phyloP scores from a whole-genome alignment of 2,888 invertebrate species.

The Drosophila tripunctata region DNA sequence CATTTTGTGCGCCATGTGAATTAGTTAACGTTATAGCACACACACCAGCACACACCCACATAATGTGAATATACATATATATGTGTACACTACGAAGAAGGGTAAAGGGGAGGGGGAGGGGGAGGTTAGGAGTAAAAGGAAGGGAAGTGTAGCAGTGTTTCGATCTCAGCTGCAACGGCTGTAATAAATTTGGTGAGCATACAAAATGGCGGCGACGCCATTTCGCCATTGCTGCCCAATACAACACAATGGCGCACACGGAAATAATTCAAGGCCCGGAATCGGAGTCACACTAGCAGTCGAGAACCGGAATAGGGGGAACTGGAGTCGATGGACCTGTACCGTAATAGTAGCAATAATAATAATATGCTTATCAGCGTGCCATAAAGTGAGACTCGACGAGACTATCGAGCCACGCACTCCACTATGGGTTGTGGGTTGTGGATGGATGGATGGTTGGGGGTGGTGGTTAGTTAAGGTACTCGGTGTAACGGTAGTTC shows the following conservation, averaged over 20 bases:
- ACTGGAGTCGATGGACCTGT: slow-evolving; percentile 11
- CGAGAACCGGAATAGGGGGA: not conserved
- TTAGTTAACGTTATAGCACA: slow-evolving; percentile 54
- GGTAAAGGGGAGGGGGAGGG: not conserved
- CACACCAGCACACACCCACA: not conserved
- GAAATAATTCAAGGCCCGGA: slow-evolving; percentile 49
- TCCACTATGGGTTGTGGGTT: not conserved
- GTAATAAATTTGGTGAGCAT: slow-evolving; percentile 65
- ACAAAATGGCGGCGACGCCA: slow-evolving; percentile 47
- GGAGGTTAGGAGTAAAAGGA: not conserved
- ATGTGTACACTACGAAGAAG: not conserved
- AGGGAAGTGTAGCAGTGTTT: slow-evolving; percentile 15
- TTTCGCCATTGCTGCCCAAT: slow-evolving; percentile 34
- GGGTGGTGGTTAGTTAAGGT: slow-evolving; percentile 10
- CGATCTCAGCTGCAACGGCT: slow-evolving; percentile 51
- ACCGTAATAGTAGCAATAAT: slow-evolving; percentile 64
- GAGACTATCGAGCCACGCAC: slow-evolving; percentile 48
- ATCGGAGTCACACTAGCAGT: slow-evolving; percentile 18
- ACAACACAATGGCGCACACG: slow-evolving; percentile 42
- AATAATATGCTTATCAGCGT: slow-evolving; percentile 78
- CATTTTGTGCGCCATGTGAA: slow-evolving; percentile 62
- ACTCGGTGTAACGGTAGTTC: slow-evolving; percentile 10
- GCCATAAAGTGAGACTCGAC: slow-evolving; percentile 61
- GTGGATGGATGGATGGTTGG: not conserved
- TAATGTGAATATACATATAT: not conserved